These are phyloP conservation scores for Elaeidobius kamerunicus DNA, from an alignment of 2,888 invertebrate genomes.

Conservation along the genomic window DNA sequence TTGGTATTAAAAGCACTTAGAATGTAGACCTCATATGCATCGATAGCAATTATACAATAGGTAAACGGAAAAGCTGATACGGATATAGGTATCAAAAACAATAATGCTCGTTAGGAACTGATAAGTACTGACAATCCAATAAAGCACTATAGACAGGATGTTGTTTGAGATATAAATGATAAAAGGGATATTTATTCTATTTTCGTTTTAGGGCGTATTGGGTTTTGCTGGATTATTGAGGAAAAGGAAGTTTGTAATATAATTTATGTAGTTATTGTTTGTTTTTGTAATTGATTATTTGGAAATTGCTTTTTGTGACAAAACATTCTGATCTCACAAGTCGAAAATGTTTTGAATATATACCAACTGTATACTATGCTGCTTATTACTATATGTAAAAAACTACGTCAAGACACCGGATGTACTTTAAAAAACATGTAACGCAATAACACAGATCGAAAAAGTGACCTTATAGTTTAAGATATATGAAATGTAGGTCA, in stretches of 20 bases:
- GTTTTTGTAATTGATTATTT: not conserved
- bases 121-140: constrained; percentile 10
- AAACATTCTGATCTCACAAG: too few species aligned
- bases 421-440: too few species aligned
- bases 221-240: not conserved
- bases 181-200: constrained; percentile 8
- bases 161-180: constrained; percentile 9
- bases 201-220: not conserved
- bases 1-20: constrained; percentile 7
- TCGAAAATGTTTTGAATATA: too few species aligned
- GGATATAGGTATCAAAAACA: constrained; percentile 19
- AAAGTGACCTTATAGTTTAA: too few species aligned
- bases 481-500: too few species aligned
- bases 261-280: too few species aligned
- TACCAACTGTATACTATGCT: too few species aligned
- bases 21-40: constrained; percentile 19
- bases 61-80: constrained; percentile 17
- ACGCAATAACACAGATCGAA: too few species aligned
- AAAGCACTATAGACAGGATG: constrained; percentile 9
- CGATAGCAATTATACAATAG: constrained; percentile 20
- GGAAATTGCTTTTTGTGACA: too few species aligned
- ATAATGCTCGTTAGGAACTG: constrained; percentile 4
- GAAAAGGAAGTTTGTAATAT: constrained; percentile 1
- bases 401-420: too few species aligned
- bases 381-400: too few species aligned